Percentiles rank a stretch among this genome's conserved stretches.
Conservation (phyloP, 2,797 vertebrate species). For the Trachurus trachurus region DNA sequence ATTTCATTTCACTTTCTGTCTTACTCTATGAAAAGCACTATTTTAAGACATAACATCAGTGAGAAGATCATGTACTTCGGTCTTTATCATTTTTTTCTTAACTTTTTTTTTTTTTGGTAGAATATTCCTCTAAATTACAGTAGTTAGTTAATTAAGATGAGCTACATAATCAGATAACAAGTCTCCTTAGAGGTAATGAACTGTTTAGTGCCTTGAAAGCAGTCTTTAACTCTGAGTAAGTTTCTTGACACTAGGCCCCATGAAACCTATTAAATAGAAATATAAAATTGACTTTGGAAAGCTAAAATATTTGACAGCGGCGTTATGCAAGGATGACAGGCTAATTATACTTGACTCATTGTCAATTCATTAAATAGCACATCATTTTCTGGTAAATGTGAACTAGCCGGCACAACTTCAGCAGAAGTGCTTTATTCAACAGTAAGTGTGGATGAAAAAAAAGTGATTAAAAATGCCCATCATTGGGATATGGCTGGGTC, state of each 20-base stretch:
- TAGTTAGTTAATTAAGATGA: conserved; percentile 54
- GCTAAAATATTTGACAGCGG: conserved; percentile 57
- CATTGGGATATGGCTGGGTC: conserved; percentile 15
- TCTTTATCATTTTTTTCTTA: not conserved
- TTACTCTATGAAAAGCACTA: not conserved
- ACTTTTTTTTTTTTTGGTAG: conserved; percentile 30
- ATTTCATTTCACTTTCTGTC: too few relatives aligned
- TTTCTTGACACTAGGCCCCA: conserved; percentile 52
- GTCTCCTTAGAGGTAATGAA: conserved; percentile 44
- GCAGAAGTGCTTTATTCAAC: conserved; percentile 35
- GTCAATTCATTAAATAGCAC: conserved; percentile 62
- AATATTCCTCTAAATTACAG: conserved; percentile 45
- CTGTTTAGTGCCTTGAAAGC: conserved; percentile 48
- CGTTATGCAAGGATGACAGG: conserved; percentile 57
- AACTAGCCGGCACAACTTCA: conserved; percentile 41
- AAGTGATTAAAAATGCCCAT: conserved; percentile 31
- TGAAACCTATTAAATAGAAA: conserved; percentile 58
- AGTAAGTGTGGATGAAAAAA: conserved; percentile 13
- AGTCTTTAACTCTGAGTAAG: conserved; percentile 39
- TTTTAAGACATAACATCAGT: conserved; percentile 9
- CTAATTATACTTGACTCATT: conserved; percentile 64
- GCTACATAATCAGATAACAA: conserved; percentile 43
- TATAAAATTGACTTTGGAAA: conserved; percentile 57
- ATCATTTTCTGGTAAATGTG: conserved; percentile 41
- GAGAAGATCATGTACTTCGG: not conserved